phyloP scores from a whole-genome alignment of 2,888 invertebrate species.

The Hydrotaea diabolus region DNA sequence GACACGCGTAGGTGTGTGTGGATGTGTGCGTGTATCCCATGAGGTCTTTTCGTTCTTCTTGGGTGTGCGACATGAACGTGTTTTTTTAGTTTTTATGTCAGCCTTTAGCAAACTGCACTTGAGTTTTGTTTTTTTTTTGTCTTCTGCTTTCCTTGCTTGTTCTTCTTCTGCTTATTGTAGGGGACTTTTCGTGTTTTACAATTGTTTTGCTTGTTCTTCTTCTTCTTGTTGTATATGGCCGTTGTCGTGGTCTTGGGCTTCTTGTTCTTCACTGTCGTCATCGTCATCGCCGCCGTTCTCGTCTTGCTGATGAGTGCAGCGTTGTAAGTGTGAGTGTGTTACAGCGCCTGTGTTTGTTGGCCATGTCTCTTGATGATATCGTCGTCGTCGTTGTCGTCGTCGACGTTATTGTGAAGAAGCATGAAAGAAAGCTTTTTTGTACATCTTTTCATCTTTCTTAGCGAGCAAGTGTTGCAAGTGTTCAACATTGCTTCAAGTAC shows the following conservation, averaged over 20 bases:
- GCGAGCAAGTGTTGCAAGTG: slow-evolving; percentile 66
- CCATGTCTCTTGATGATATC: slow-evolving; percentile 64
- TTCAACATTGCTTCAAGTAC: slow-evolving; percentile 63
- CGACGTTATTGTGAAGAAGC: slow-evolving; percentile 41
- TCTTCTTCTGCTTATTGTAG: slow-evolving; percentile 31
- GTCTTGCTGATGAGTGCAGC: slow-evolving; percentile 20
- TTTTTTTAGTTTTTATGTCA: slow-evolving; percentile 61
- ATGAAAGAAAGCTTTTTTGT: slow-evolving; percentile 56
- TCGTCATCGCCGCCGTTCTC: slow-evolving; percentile 12
- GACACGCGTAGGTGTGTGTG: background rate
- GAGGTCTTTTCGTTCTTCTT: slow-evolving; percentile 53
- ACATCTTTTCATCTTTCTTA: slow-evolving; percentile 47
- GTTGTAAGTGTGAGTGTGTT: slow-evolving; percentile 8
- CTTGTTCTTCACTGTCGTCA: slow-evolving; percentile 42
- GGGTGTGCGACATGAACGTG: slow-evolving; percentile 57
- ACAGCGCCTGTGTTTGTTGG: slow-evolving; percentile 39
- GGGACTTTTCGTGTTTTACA: slow-evolving; percentile 61
- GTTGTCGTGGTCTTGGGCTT: background rate
- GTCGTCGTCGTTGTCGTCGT: slow-evolving; percentile 48
- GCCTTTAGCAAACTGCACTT: slow-evolving; percentile 66
- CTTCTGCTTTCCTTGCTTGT: background rate
- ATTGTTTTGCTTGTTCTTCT: slow-evolving; percentile 54
- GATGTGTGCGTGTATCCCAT: slow-evolving; percentile 45
- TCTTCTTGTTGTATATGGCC: background rate
- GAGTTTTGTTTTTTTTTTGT: slow-evolving; percentile 55